Base-by-base conservation (phyloP, 92 coral and sea anemone species). In the Epizoanthus scotinus region DNA sequence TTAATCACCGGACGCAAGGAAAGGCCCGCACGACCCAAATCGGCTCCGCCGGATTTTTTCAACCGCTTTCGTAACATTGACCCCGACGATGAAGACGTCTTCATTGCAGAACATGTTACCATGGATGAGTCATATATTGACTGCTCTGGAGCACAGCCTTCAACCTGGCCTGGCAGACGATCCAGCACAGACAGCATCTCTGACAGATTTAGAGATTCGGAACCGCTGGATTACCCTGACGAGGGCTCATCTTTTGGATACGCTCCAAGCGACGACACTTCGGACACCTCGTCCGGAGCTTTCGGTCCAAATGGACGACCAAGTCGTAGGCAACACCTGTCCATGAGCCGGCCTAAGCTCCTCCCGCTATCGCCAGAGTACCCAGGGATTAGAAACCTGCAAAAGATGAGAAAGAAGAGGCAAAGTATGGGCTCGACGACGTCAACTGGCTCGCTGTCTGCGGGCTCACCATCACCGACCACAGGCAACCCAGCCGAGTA, bases 401-500 rank as follows among this genome's bases (percentile, higher is more conserved):
- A 93, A 59, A 93, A 93, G 67, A 93, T 93, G 83, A 81, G 92
- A 52, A 87, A 90, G 71, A 93, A 93, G 53, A 84, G 93, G 0
- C 94, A 93, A 68, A 93, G 97, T 28, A 93, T 93, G 97, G 97
- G 97, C 5, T 93, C 97, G 0, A 79, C 97, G 20, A 47, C 85
- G 58, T 84, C 86, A 55, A 18, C 64, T 68, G 52, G 52, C 52
- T 47, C 52, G 12, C 52, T 47, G 10, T 47, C 52, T 47, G 73
- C 82, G 26, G 66, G 57, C 13, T 68, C 83, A 13, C 91, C 84
- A 22, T 84, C 97, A 27, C 88, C 94, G 3, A 83, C 88, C 12
- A 78, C 81, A 2, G 89, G 86, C 26, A 64, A 88, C 2, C 79
- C 84, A 5, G 93, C 86, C 20, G 90, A 84, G 70, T 93, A 93